A percentile compares a stretch with the other conserved stretches of the same genome.
These are phyloP conservation scores for Mnemiopsis leidyi DNA, from an alignment of 37 sponge, comb jelly and placozoan genomes.

Conservation along the genomic window DNA sequence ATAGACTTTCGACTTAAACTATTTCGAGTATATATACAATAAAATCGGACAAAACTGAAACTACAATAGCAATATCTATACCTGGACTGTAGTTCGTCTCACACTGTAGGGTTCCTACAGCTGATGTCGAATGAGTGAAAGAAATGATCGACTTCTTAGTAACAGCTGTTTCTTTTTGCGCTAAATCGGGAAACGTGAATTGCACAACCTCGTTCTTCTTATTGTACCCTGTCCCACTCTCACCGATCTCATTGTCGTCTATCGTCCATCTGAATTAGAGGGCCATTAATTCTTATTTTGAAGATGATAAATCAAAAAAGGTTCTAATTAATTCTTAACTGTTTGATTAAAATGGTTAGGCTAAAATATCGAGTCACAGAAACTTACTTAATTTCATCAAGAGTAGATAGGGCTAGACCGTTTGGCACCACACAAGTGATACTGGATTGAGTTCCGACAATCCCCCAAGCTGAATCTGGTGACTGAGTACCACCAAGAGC, in stretches of 20 bases:
- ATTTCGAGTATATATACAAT: too few species aligned
- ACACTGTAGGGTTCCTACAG: not conserved
- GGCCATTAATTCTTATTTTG: too few species aligned
- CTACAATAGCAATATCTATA: too few species aligned
- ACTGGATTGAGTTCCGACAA: not conserved
- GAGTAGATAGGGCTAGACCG: not conserved
- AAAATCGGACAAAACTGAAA: too few species aligned
- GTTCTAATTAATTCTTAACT: too few species aligned
- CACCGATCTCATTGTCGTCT: not conserved
- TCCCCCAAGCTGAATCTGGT: not conserved
- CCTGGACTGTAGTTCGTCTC: not conserved
- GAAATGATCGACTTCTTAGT: not conserved
- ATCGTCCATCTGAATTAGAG: not conserved
- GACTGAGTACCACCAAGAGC: not conserved
- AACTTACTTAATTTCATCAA: not conserved
- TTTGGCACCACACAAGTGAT: not conserved
- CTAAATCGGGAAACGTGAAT: not conserved
- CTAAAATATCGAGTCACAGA: not conserved
- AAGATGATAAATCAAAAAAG: too few species aligned
- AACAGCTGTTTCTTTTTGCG: not conserved
- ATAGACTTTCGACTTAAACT: too few species aligned
- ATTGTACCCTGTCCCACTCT: not conserved
- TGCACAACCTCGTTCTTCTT: not conserved
- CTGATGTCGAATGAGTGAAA: not conserved
- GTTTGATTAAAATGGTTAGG: too few species aligned